Conservation (phyloP, 2,113 vertebrate genomes). For the Rousettus leschenaultii region DNA sequence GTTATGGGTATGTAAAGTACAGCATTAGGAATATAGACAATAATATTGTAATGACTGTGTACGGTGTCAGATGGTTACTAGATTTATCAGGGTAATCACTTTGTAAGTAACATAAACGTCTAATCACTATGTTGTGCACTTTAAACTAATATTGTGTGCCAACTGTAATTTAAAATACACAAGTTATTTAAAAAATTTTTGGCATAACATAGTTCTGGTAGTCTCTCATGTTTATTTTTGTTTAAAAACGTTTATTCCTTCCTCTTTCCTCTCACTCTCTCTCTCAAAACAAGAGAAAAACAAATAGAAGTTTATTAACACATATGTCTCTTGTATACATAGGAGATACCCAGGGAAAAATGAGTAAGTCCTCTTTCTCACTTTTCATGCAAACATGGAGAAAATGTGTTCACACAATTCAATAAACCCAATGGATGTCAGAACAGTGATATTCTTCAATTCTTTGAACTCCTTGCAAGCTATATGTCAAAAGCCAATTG, state of each 20-base stretch:
- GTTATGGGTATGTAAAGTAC: too few species aligned
- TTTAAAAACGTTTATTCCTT: neutral
- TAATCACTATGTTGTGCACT: too few species aligned
- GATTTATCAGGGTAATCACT: too few species aligned
- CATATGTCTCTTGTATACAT: neutral
- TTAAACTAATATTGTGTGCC: too few species aligned
- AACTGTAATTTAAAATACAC: too few species aligned
- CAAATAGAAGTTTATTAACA: neutral
- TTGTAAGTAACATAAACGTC: too few species aligned
- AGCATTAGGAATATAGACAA: too few species aligned
- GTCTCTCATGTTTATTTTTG: neutral
- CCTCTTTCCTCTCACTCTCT: neutral
- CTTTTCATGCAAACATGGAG: neutral
- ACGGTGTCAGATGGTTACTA: too few species aligned
- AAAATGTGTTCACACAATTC: neutral
- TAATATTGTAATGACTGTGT: too few species aligned
- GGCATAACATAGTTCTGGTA: neutral
- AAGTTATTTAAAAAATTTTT: neutral
- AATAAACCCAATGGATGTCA: neutral
- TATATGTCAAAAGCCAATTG: neutral
- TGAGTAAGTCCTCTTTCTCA: neutral
- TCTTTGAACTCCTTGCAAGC: neutral
- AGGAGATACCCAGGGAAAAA: neutral
- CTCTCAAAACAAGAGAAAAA: neutral
- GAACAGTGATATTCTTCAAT: neutral